These are phyloP conservation scores for Mus minutoides DNA, from an alignment of 2,797 vertebrate genomes.

Conservation along the genomic window DNA sequence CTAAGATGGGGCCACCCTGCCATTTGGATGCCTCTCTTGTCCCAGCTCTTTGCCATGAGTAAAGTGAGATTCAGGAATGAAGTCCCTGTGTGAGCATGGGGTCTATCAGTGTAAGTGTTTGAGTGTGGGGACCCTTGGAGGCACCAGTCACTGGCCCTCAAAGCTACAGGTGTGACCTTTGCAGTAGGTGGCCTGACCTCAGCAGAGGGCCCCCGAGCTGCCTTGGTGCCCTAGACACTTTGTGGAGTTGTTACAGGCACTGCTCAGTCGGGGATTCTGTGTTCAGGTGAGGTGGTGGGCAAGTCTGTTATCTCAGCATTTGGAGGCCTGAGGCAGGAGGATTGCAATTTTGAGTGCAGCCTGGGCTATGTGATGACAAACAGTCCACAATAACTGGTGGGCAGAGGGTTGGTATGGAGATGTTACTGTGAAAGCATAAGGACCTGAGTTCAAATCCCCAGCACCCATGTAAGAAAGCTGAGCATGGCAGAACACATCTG, in stretches of 20 bases:
- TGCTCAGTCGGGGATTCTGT: too few relatives aligned
- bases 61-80: background rate
- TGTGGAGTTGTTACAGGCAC: background rate
- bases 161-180: background rate
- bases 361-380: background rate
- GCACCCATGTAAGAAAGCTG: background rate
- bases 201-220: background rate
- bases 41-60: background rate
- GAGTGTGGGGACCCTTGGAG: background rate
- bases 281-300: background rate
- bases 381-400: background rate
- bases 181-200: background rate
- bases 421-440: background rate
- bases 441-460: background rate
- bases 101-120: too few relatives aligned
- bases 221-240: too few relatives aligned
- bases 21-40: background rate
- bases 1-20: background rate
- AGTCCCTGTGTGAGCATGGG: background rate
- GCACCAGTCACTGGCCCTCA: fast-evolving
- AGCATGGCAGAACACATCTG: background rate
- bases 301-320: background rate
- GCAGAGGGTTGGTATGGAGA: background rate
- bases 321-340: background rate
- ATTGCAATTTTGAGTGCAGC: background rate